Percentiles rank a stretch among this genome's conserved stretches.
These are phyloP conservation scores for Philereme transversata DNA, from an alignment of 2,888 invertebrate species.

Conservation along the genomic window DNA sequence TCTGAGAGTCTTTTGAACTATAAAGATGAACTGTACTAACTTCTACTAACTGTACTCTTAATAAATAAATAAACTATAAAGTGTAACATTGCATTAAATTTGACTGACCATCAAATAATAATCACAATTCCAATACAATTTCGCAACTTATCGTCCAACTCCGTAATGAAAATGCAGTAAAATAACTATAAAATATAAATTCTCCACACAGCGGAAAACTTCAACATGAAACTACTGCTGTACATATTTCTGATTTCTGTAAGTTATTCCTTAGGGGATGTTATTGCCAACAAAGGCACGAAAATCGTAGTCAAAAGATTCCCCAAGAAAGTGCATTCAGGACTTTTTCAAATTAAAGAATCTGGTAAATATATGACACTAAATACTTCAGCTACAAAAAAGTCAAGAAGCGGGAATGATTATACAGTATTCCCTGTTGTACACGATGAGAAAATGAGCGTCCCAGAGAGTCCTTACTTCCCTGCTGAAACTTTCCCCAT, in stretches of 20 bases:
- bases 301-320: slow-evolving; percentile 34
- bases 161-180: slow-evolving; percentile 41
- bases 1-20: no score
- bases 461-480: slow-evolving; percentile 58
- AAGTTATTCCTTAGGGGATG: slow-evolving; percentile 26
- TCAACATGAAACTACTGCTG: slow-evolving; percentile 20
- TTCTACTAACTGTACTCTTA: no score
- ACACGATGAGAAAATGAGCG: slow-evolving; percentile 18
- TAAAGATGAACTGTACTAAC: no score
- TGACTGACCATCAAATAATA: slow-evolving; percentile 33
- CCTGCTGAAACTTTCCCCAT: slow-evolving; percentile 40
- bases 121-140: slow-evolving; percentile 41
- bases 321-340: slow-evolving; percentile 49
- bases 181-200: slow-evolving; percentile 38
- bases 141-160: slow-evolving; percentile 43
- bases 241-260: slow-evolving; percentile 29
- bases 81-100: slow-evolving; percentile 14
- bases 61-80: no score
- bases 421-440: slow-evolving; percentile 56
- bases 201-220: no score
- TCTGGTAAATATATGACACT: slow-evolving; percentile 49
- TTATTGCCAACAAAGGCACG: slow-evolving; percentile 22
- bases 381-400: slow-evolving; percentile 1
- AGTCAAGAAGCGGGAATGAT: slow-evolving; percentile 17
- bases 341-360: slow-evolving; percentile 50